Evolutionary conservation across 2,113 vertebrate genomes (phyloP).

Genomic region (Atlantisia rogersi): DNA sequence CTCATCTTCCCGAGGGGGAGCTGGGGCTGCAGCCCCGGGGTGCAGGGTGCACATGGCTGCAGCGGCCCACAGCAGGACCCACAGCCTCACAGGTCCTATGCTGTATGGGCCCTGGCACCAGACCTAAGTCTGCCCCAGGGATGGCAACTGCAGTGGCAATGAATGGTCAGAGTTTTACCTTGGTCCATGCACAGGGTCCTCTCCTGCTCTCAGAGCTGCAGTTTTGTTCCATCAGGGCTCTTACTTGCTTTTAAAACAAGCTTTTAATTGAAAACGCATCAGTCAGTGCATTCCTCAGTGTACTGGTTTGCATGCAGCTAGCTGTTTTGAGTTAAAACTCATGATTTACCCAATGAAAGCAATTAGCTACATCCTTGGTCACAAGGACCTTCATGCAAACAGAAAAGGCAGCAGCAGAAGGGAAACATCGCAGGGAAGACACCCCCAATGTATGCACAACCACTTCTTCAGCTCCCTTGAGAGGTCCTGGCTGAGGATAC

Average conservation of each 20-base stretch:
- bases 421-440: background rate
- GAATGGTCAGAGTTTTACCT: background rate
- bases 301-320: slow-evolving; percentile 59
- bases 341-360: slow-evolving; percentile 58
- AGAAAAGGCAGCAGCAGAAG: background rate
- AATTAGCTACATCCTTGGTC: background rate
- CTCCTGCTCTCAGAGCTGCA: background rate
- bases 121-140: background rate
- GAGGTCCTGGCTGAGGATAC: background rate
- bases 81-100: background rate
- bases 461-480: background rate
- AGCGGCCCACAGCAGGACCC: background rate
- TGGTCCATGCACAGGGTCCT: background rate
- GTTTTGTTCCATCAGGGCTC: slow-evolving; percentile 12
- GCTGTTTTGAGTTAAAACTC: slow-evolving; percentile 60
- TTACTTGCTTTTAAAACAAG: slow-evolving; percentile 51
- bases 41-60: background rate
- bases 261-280: slow-evolving; percentile 47
- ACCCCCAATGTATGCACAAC: background rate
- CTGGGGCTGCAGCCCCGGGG: background rate
- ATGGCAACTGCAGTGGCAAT: background rate
- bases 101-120: background rate
- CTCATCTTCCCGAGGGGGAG: background rate
- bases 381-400: background rate
- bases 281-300: slow-evolving; percentile 51